phyloP scores from a whole-genome alignment of 2,888 invertebrate species.

The Drosophila kokeensis region DNA sequence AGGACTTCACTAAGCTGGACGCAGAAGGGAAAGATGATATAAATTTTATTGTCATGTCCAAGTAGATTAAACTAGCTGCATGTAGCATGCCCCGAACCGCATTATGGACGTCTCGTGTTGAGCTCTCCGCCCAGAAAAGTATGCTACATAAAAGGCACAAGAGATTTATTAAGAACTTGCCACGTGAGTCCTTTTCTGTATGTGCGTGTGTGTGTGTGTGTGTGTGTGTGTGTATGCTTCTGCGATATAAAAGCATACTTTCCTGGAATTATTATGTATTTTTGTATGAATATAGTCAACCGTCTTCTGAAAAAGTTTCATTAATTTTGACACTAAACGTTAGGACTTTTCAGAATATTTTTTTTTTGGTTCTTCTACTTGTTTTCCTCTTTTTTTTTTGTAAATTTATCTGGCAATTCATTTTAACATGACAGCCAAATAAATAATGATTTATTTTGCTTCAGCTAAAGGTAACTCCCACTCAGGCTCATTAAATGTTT shows the following conservation, averaged over 20 bases:
- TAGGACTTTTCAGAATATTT: constrained; percentile 15
- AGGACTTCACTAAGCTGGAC: constrained; percentile 73
- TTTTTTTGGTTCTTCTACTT: constrained; percentile 11
- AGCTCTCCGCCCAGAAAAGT: constrained; percentile 57
- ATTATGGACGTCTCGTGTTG: constrained; percentile 17
- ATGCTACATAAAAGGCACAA: constrained; percentile 58
- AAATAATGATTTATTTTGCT: constrained; percentile 79
- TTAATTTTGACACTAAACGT: constrained; percentile 61
- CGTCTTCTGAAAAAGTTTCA: constrained; percentile 50
- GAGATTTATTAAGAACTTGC: constrained; percentile 71
- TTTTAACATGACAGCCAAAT: constrained; percentile 73
- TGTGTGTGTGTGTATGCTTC: constrained; percentile 11
- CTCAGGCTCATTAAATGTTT: constrained; percentile 61
- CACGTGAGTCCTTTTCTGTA: constrained; percentile 16
- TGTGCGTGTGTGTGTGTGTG: constrained; percentile 13
- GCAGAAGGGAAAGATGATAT: constrained; percentile 70
- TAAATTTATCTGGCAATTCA: constrained; percentile 69
- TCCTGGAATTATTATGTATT: constrained; percentile 21
- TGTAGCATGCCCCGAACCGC: constrained; percentile 22
- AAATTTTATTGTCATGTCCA: constrained; percentile 82
- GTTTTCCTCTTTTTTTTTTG: constrained; percentile 30
- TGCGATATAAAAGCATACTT: constrained; percentile 49
- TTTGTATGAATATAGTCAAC: constrained; percentile 4
- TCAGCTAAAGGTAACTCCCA: constrained; percentile 42
- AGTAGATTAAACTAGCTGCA: constrained; percentile 81